Evolutionary conservation across 2,113 vertebrate genomes (phyloP).

Genomic region (Mustela nigripes): DNA sequence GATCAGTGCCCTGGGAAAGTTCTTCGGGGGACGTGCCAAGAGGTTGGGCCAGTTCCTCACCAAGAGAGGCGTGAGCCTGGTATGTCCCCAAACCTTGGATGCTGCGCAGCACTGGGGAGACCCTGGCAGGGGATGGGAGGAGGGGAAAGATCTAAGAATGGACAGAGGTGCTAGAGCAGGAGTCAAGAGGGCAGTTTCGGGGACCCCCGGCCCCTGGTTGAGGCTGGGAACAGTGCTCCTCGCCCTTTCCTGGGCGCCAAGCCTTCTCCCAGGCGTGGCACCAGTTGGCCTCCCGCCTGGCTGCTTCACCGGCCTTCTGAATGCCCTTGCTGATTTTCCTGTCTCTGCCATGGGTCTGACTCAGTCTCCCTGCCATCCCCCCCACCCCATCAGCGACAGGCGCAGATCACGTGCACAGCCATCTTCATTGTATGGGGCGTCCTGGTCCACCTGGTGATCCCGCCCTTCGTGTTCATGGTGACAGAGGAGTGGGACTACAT

Average conservation of each 20-base stretch:
- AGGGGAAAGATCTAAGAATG: background rate
- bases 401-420: constrained; percentile 97
- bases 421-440: constrained; percentile 98
- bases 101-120: background rate
- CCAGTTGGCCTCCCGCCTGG: background rate
- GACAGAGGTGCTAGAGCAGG: background rate
- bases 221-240: background rate
- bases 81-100: constrained; percentile 81
- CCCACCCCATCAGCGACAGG: constrained; percentile 90
- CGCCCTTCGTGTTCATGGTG: constrained; percentile 97
- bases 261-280: background rate
- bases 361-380: accelerated
- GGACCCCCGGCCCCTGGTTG: background rate
- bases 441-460: constrained; percentile 96
- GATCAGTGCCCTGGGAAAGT: constrained; percentile 99
- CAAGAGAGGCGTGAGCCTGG: constrained; percentile 95
- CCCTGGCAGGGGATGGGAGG: background rate
- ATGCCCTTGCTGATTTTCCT: background rate
- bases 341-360: background rate
- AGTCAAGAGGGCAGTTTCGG: background rate
- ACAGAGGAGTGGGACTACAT: constrained; percentile 97
- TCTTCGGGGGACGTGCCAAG: constrained; percentile 98
- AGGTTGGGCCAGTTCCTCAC: constrained; percentile 96
- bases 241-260: background rate
- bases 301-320: background rate